Base-by-base conservation (phyloP, 2,113 vertebrate genomes). In the Elachura formosa region DNA sequence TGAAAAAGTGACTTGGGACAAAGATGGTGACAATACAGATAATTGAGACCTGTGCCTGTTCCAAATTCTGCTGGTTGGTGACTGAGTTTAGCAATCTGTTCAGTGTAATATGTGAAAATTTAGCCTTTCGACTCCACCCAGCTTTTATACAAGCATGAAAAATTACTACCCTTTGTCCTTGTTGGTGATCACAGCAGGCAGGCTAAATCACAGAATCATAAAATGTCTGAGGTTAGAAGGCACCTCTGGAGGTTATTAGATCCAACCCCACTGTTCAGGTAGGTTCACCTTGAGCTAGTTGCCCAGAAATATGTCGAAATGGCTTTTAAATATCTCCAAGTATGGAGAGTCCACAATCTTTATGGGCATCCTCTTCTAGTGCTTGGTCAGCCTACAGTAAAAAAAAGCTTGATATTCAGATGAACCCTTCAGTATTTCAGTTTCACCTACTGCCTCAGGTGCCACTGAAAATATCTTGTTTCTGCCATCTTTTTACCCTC, bases 221-320 rank as follows among this genome's bases (percentile, higher is more conserved):
- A 43, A 78, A 17, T 21, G 11, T 6, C 10, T 63, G 26, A 24
- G 3, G 17, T 3, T 67, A 21, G 23, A 61, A 69, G 20, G 5
- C 3, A 31, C 7, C 3, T 67, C 48, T 82, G 12, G 14, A 86
- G 7, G 16, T 54, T 48, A 41, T 28, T 20, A 72, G 7, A 4
- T 36, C 9, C 41, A 71, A 23, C 1, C 3, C 2, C 11, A 2
- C 7, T 33, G 9, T 33, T 81, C 20, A 41, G 33, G 17, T 11
- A 81, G 33, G 19, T 29, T 10, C 6, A 34, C 1, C 6, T 67
- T 24, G 12, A 73, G 3, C 6, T 25, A 19, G 2, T 19, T 77
- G 5, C 4, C 18, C 31, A 66, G 63, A 24, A 29, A 9, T 1
- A 0, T 31, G 6, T 58, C 22, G 6, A 59, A 31, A 38, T 0